phyloP scores from a whole-genome alignment of 64 coral and sea anemone genomes.

The Trachythela sp. region DNA sequence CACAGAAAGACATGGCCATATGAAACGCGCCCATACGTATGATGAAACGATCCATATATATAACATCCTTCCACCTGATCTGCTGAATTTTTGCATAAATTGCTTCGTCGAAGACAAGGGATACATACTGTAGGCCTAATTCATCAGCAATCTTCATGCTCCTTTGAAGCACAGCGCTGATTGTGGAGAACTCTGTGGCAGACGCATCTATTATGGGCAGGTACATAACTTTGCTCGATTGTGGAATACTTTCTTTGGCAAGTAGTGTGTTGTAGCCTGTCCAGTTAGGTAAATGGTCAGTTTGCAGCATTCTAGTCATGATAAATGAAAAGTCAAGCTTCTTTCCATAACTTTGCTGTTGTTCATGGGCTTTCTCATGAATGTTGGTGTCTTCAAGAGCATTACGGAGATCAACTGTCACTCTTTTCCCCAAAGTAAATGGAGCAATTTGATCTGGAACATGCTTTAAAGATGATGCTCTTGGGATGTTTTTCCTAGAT shows the following conservation, averaged over 20 bases:
- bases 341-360: not conserved
- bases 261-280: not conserved
- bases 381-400: not conserved
- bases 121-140: not conserved
- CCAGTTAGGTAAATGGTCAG: not conserved
- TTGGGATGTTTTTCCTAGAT: not conserved
- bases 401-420: not conserved
- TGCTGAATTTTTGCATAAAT: too few relatives aligned
- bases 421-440: not conserved
- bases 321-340: not conserved
- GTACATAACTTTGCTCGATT: not conserved
- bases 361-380: too few relatives aligned
- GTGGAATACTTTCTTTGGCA: not conserved
- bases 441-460: constrained; percentile 1
- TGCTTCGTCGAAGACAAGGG: constrained; percentile 5
- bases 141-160: constrained; percentile 16
- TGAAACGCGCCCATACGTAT: not conserved
- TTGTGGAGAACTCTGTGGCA: constrained; percentile 18
- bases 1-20: constrained; percentile 2
- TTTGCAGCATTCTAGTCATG: not conserved
- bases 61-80: too few relatives aligned
- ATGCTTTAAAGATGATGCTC: constrained; percentile 16
- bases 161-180: not conserved
- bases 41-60: not conserved
- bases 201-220: constrained; percentile 21